A percentile compares a stretch with the other conserved stretches of the same genome.
Conservation (phyloP, 2,888 invertebrate genomes). For the Caenorhabditis sp. region DNA sequence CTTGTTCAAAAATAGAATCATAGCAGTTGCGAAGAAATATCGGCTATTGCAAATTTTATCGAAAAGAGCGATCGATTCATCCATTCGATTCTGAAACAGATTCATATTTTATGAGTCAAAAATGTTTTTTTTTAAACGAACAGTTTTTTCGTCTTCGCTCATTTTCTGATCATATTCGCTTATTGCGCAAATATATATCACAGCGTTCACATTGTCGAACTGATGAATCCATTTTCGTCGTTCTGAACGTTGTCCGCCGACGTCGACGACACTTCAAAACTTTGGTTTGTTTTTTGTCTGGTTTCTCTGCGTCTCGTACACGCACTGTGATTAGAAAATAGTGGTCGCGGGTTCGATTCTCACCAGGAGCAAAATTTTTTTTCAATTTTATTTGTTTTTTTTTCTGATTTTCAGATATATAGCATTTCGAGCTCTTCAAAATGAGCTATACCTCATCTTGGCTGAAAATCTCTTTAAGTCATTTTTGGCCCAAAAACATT, state of each 20-base stretch:
- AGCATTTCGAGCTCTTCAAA: no score
- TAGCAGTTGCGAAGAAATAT: conserved; percentile 44
- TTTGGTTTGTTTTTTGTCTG: neutral
- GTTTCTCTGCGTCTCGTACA: neutral
- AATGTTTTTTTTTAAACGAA: no score
- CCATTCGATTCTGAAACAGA: conserved; percentile 53
- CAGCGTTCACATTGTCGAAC: conserved; percentile 55
- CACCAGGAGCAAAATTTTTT: no score
- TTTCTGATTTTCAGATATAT: no score
- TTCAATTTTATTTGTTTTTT: no score
- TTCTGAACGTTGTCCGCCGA: conserved; percentile 55
- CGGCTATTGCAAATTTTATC: conserved; percentile 45
- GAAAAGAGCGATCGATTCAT: conserved; percentile 46
- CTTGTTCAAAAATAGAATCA: conserved; percentile 56
- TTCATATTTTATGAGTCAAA: no score
- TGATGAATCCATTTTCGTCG: conserved; percentile 56
- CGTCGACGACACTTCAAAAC: conserved; percentile 48
- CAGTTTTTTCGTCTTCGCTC: conserved; percentile 39
- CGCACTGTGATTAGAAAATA: no score
- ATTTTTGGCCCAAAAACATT: no score
- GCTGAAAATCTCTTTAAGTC: no score
- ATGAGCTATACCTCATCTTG: no score
- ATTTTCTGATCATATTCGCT: conserved; percentile 52
- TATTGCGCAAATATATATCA: conserved; percentile 52
- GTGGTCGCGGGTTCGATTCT: no score